Percentiles rank a stretch among this genome's conserved stretches.
Evolutionary conservation across 2,797 vertebrate genomes (phyloP).

Genomic region (Cossypha heuglini): DNA sequence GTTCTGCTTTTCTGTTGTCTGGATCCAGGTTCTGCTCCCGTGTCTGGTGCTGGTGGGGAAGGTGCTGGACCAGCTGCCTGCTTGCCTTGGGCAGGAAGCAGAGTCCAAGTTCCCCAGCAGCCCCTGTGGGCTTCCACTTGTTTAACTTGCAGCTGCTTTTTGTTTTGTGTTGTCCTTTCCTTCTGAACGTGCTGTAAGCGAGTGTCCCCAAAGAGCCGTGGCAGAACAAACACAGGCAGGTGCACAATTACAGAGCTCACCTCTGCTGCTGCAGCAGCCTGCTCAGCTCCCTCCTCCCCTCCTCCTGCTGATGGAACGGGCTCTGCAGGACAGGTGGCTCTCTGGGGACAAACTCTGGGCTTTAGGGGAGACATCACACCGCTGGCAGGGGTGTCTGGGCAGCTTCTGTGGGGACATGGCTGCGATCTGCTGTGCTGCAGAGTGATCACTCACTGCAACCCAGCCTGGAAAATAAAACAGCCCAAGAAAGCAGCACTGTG

Average conservation of each 20-base stretch:
- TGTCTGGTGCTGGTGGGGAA: background rate
- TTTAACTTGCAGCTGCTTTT: constrained; percentile 26
- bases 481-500: background rate
- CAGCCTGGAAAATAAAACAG: background rate
- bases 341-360: background rate
- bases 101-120: background rate
- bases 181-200: background rate
- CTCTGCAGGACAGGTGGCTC: background rate
- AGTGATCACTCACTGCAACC: background rate
- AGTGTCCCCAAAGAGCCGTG: background rate
- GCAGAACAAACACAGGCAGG: constrained; percentile 12
- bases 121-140: background rate
- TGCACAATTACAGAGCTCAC: constrained; percentile 14
- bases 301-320: rapidly evolving
- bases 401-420: background rate
- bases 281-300: background rate
- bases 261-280: background rate
- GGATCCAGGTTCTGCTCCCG: rapidly evolving
- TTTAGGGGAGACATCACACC: rapidly evolving
- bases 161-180: constrained; percentile 29
- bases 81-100: background rate
- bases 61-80: rapidly evolving
- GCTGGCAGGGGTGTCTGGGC: rapidly evolving
- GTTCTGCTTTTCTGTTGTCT: background rate
- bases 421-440: background rate